A percentile compares a stretch with the other conserved stretches of the same genome.
Conservation (phyloP, 2,113 vertebrate species). For the Catharus bicknelli region DNA sequence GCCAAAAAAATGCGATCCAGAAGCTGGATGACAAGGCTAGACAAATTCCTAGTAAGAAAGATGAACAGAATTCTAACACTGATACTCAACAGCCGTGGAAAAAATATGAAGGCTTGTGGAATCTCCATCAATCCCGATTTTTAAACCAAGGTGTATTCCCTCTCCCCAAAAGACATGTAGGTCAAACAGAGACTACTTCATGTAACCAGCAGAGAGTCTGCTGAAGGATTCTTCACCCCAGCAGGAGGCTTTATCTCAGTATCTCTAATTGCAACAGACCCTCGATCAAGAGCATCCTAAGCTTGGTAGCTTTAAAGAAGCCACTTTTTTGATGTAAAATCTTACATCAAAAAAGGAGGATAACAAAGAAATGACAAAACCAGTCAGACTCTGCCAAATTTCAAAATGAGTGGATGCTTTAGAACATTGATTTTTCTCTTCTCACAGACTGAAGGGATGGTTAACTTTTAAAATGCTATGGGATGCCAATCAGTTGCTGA, state of each 20-base stretch:
- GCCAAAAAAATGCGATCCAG: neutral
- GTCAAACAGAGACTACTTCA: neutral
- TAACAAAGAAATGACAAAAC: neutral
- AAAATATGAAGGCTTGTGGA: neutral
- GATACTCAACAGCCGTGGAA: accelerated
- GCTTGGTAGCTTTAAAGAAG: neutral
- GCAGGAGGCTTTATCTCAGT: neutral
- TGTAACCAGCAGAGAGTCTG: neutral
- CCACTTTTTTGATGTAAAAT: neutral
- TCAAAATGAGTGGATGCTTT: neutral
- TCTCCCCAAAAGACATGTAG: accelerated
- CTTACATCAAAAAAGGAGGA: neutral
- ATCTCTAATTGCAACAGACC: neutral
- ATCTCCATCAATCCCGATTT: neutral
- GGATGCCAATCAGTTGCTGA: neutral
- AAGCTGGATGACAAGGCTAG: neutral
- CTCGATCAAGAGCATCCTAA: neutral
- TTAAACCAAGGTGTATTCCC: neutral
- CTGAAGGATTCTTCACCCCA: neutral
- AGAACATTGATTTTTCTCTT: neutral
- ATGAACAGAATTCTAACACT: neutral
- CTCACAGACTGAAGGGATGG: neutral
- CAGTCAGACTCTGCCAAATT: neutral
- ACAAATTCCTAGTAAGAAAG: neutral
- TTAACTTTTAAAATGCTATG: neutral